Evolutionary conservation across 2,888 invertebrate genomes (phyloP).

Genomic region (Tetragonisca angustula): DNA sequence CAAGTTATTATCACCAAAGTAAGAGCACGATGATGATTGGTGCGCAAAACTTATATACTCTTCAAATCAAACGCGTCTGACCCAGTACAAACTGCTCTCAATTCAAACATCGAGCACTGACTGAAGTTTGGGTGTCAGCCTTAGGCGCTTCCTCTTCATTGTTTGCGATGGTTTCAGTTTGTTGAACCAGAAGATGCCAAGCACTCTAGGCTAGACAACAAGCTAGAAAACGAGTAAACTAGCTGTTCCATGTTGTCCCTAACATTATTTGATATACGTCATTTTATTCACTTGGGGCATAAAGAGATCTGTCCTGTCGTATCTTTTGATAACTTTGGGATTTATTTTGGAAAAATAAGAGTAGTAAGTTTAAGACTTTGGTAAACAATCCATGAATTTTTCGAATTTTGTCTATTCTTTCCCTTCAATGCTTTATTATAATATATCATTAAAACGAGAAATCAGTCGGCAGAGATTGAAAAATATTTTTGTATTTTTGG

Average conservation of each 20-base stretch:
- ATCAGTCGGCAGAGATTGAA: too few relatives aligned
- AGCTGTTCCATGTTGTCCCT: neutral
- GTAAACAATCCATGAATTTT: too few relatives aligned
- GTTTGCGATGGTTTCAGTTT: constrained; percentile 14
- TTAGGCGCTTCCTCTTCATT: neutral
- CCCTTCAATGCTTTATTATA: too few relatives aligned
- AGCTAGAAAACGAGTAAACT: neutral
- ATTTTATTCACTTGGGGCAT: neutral
- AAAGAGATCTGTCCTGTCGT: neutral
- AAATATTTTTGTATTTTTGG: too few relatives aligned
- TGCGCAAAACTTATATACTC: neutral
- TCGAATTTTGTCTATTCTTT: neutral
- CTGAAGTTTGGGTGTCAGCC: neutral
- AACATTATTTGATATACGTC: neutral
- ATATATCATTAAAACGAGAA: too few relatives aligned
- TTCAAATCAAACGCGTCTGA: neutral
- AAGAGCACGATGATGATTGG: neutral
- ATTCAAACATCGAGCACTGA: neutral
- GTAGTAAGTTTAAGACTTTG: neutral
- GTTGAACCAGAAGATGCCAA: neutral
- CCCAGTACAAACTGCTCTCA: neutral
- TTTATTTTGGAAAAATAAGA: neutral
- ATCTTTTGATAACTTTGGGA: neutral
- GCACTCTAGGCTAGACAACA: neutral
- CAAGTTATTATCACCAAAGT: neutral